Percentiles rank a stretch among this genome's conserved stretches.
Evolutionary conservation across 2,113 vertebrate genomes (phyloP).

Genomic region (Cairina moschata): DNA sequence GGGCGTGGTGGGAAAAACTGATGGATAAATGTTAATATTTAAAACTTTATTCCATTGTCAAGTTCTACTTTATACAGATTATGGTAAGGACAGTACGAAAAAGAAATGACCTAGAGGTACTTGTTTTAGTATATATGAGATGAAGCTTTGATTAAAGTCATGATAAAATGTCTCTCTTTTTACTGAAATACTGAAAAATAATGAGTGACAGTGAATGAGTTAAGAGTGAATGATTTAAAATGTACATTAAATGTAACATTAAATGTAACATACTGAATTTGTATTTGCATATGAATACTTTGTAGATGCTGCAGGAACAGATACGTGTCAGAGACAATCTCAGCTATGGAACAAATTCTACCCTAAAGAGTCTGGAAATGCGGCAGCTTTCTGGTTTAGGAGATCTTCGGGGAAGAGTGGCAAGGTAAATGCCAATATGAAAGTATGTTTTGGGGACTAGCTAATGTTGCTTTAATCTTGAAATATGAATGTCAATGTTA

Average conservation of each 20-base stretch:
- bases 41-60: neutral
- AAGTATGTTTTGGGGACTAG: neutral
- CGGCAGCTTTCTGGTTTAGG: conserved; percentile 80
- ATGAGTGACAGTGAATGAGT: conserved; percentile 10
- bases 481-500: neutral
- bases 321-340: conserved; percentile 83
- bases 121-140: neutral
- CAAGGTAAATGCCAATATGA: conserved; percentile 63
- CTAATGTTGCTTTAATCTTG: neutral
- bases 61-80: neutral
- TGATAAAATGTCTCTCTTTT: neutral
- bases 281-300: conserved; percentile 47
- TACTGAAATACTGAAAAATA: conserved; percentile 8
- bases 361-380: conserved; percentile 83
- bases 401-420: conserved; percentile 81
- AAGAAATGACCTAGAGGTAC: neutral
- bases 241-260: conserved; percentile 10
- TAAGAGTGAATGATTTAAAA: no score
- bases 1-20: neutral
- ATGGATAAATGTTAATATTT: neutral
- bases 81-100: neutral
- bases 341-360: conserved; percentile 80
- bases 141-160: neutral
- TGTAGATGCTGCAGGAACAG: conserved; percentile 80
- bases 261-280: neutral